Conservation (phyloP, 2,797 vertebrate genomes). For the Pangasius macronema region DNA sequence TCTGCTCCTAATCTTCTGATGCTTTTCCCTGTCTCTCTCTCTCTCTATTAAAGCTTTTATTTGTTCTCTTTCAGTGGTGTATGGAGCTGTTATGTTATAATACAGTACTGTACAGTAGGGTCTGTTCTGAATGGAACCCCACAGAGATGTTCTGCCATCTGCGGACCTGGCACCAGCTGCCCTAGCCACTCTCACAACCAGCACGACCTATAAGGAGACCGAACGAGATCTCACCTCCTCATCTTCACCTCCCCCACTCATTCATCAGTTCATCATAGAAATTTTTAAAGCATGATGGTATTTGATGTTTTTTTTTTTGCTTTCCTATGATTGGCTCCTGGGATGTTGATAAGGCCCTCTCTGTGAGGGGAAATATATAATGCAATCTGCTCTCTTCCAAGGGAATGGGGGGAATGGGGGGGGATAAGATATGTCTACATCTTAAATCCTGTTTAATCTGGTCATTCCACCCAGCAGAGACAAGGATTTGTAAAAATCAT, state of each 20-base stretch:
- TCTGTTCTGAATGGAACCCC: slow-evolving; percentile 62
- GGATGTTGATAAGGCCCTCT: slow-evolving; percentile 38
- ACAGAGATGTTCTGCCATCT: slow-evolving; percentile 61
- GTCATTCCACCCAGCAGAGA: slow-evolving; percentile 48
- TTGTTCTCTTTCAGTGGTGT: slow-evolving; percentile 10
- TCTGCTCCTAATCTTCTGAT: not conserved
- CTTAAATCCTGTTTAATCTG: slow-evolving; percentile 33
- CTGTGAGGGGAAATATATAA: slow-evolving; percentile 33
- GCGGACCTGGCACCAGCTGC: slow-evolving; percentile 50
- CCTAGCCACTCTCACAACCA: slow-evolving; percentile 23
- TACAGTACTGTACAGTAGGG: slow-evolving; percentile 67
- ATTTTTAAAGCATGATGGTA: slow-evolving; percentile 1
- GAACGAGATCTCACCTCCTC: slow-evolving; percentile 44
- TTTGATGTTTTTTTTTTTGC: slow-evolving; percentile 8
- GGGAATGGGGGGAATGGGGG: not conserved
- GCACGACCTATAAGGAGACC: not conserved
- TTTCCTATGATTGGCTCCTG: slow-evolving; percentile 35
- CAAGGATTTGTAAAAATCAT: slow-evolving; percentile 49
- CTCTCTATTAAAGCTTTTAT: not conserved
- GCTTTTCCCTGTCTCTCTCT: not conserved
- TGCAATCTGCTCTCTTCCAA: slow-evolving; percentile 42
- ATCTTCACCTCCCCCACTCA: slow-evolving; percentile 30
- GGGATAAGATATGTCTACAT: not conserved
- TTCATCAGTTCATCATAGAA: slow-evolving; percentile 40
- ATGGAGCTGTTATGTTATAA: slow-evolving; percentile 37